These are phyloP conservation scores for Acleris literana DNA, from an alignment of 2,888 invertebrate species.

Conservation along the genomic window DNA sequence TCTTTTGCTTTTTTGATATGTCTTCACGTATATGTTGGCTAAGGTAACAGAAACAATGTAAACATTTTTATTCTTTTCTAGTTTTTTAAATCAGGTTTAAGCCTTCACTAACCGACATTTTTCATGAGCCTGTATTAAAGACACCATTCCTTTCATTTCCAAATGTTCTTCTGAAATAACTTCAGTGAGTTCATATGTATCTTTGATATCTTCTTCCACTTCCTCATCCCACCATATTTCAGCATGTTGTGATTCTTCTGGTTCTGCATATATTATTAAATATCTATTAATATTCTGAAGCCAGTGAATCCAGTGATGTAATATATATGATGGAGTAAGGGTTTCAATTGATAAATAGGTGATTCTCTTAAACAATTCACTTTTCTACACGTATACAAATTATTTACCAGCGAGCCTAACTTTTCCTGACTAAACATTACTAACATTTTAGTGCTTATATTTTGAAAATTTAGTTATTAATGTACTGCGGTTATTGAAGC, in stretches of 20 bases:
- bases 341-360: too few relatives aligned
- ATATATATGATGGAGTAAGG: too few relatives aligned
- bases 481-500: too few relatives aligned
- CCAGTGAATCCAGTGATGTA: too few relatives aligned
- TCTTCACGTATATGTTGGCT: conserved; percentile 53
- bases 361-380: too few relatives aligned
- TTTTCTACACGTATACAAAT: too few relatives aligned
- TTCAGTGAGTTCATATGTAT: conserved; percentile 42
- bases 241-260: conserved; percentile 22
- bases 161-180: conserved; percentile 54
- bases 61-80: too few relatives aligned
- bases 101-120: conserved; percentile 54
- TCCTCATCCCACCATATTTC: conserved; percentile 53
- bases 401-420: too few relatives aligned
- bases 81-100: background rate
- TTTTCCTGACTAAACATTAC: too few relatives aligned
- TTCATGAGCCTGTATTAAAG: conserved; percentile 66
- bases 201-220: conserved; percentile 26
- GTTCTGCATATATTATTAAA: conserved; percentile 8
- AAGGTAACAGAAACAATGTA: conserved; percentile 14
- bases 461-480: too few relatives aligned
- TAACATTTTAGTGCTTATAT: too few relatives aligned
- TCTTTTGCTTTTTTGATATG: conserved; percentile 45
- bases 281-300: too few relatives aligned
- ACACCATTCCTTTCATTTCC: conserved; percentile 46